phyloP scores from a whole-genome alignment of 2,888 invertebrate genomes.

The Electrophaes corylata region DNA sequence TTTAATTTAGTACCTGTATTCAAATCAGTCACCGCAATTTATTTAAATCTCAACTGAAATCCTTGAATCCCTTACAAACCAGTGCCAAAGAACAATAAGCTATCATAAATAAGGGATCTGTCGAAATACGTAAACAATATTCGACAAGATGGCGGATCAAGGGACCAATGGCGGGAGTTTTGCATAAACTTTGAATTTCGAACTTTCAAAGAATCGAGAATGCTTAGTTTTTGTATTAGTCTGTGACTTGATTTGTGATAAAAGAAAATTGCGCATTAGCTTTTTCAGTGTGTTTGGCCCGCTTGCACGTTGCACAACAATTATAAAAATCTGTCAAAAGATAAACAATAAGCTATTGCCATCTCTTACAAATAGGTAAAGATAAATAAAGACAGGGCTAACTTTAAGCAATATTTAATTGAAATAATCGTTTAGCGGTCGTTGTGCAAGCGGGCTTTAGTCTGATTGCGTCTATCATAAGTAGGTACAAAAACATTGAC shows the following conservation, averaged over 20 bases:
- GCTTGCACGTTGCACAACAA: no score
- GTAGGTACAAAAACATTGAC: no score
- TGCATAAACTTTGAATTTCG: conserved; percentile 50
- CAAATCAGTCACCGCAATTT: conserved; percentile 11
- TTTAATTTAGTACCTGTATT: conserved; percentile 3
- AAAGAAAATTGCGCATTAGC: neutral
- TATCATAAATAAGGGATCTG: conserved; percentile 80
- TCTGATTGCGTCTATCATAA: no score
- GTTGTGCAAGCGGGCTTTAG: no score
- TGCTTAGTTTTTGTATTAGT: neutral
- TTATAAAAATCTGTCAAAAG: no score
- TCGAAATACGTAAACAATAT: conserved; percentile 78
- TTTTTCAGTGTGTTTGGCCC: no score
- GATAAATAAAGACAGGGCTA: no score
- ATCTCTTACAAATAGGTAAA: no score
- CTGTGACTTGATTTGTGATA: neutral
- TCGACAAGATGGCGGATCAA: conserved; percentile 65
- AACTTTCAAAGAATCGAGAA: conserved; percentile 19
- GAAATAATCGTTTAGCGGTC: no score
- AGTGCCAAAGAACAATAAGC: conserved; percentile 59
- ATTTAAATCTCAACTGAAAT: conserved; percentile 24
- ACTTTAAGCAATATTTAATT: no score
- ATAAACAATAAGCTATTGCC: no score
- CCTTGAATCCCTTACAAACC: conserved; percentile 49
- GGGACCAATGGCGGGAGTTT: conserved; percentile 54